Conservation (phyloP, 2,888 invertebrate genomes). For the Zygogramma bicolorata region DNA sequence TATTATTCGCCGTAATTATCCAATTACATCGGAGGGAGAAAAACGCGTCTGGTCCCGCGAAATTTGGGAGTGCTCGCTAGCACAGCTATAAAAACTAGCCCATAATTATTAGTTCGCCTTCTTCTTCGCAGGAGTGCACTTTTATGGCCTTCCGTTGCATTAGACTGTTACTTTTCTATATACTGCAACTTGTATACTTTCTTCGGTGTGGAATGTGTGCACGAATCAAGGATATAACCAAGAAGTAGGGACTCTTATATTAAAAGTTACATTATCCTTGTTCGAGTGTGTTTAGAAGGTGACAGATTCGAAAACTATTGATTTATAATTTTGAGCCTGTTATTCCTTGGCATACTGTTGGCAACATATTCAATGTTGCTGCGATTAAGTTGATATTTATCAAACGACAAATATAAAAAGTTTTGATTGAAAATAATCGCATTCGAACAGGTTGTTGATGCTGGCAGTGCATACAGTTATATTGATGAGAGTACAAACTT, state of each 20-base stretch:
- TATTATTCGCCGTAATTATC: not conserved
- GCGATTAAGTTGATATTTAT: too few species aligned
- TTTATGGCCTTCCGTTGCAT: slow-evolving; percentile 42
- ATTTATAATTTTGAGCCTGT: too few species aligned
- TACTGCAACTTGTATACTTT: not conserved
- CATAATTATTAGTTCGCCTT: slow-evolving; percentile 47
- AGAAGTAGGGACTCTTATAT: not conserved
- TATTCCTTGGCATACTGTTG: too few species aligned
- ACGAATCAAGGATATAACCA: not conserved
- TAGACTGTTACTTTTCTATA: slow-evolving; percentile 4
- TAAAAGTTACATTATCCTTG: not conserved
- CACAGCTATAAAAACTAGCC: slow-evolving; percentile 44
- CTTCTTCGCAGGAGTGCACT: slow-evolving; percentile 46
- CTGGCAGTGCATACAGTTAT: too few species aligned
- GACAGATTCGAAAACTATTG: too few species aligned
- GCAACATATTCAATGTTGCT: too few species aligned
- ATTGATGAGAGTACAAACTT: too few species aligned
- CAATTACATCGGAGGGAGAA: not conserved
- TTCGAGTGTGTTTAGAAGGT: too few species aligned
- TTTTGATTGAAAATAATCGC: too few species aligned
- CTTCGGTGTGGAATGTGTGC: not conserved
- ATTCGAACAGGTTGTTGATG: too few species aligned
- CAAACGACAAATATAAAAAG: too few species aligned
- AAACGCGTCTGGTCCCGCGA: slow-evolving; percentile 37
- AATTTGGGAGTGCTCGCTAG: slow-evolving; percentile 43